These are phyloP conservation scores for Panorpa germanica DNA, from an alignment of 2,888 invertebrate genomes.

Conservation along the genomic window DNA sequence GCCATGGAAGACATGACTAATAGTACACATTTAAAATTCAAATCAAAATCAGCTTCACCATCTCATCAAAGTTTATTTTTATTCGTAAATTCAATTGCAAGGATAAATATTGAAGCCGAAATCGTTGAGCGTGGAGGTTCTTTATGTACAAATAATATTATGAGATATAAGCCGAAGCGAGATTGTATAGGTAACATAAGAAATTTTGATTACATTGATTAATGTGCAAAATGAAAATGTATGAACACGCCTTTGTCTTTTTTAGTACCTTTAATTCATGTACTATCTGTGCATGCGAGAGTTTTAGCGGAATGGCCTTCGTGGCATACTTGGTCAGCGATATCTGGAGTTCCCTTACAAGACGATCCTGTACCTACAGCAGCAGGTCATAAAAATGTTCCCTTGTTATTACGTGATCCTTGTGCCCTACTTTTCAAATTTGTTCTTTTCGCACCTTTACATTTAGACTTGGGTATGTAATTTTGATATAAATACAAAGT, in stretches of 20 bases:
- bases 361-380: slow-evolving; percentile 21
- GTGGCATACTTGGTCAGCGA: slow-evolving; percentile 27
- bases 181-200: slow-evolving; percentile 50
- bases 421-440: slow-evolving; percentile 73
- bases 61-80: slow-evolving; percentile 61
- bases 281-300: slow-evolving; percentile 70
- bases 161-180: slow-evolving; percentile 52
- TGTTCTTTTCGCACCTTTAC: slow-evolving; percentile 64
- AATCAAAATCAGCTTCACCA: slow-evolving; percentile 44
- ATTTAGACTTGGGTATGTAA: slow-evolving; percentile 66
- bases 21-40: slow-evolving; percentile 64
- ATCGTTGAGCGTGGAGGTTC: slow-evolving; percentile 75
- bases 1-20: slow-evolving; percentile 90
- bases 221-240: not conserved
- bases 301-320: slow-evolving; percentile 42
- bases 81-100: slow-evolving; percentile 74
- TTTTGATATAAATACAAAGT: slow-evolving; percentile 2
- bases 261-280: slow-evolving; percentile 73
- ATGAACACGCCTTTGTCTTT: slow-evolving; percentile 14
- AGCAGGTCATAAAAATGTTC: slow-evolving; percentile 41
- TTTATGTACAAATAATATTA: slow-evolving; percentile 35
- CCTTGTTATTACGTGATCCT: slow-evolving; percentile 73
- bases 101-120: slow-evolving; percentile 87
- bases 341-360: slow-evolving; percentile 21
- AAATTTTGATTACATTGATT: not conserved